Conservation (phyloP, 1,140 invertebrate species). For the Philaenus spumarius region DNA sequence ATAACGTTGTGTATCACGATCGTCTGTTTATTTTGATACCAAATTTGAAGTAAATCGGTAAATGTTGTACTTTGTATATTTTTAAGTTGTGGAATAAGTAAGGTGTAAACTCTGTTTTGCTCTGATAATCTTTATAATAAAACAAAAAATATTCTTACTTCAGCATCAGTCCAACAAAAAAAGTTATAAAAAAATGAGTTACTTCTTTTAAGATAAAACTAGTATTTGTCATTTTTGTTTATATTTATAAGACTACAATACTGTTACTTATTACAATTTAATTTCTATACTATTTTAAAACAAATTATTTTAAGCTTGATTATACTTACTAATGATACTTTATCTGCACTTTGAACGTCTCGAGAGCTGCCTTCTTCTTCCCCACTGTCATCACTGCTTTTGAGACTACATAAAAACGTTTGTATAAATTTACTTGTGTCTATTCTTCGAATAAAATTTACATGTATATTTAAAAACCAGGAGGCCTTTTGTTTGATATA, state of each 20-base stretch:
- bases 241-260: slow-evolving; percentile 1
- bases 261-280: slow-evolving; percentile 9
- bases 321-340: slow-evolving; percentile 40
- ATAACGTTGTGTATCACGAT: too few species aligned
- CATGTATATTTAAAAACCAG: too few species aligned
- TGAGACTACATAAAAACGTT: slow-evolving; percentile 42
- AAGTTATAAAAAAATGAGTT: slow-evolving; percentile 11
- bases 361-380: slow-evolving; percentile 46
- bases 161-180: background rate
- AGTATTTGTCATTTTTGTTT: too few species aligned
- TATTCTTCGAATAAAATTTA: too few species aligned
- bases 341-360: slow-evolving; percentile 40
- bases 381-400: slow-evolving; percentile 49
- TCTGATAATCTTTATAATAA: background rate
- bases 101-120: too few species aligned
- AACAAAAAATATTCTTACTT: background rate
- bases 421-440: too few species aligned
- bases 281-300: background rate
- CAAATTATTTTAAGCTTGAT: background rate
- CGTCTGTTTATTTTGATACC: too few species aligned
- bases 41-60: too few species aligned
- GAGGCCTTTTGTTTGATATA: too few species aligned
- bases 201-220: slow-evolving; percentile 15
- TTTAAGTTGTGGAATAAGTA: too few species aligned
- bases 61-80: too few species aligned